Conservation (phyloP, 2,113 vertebrate species). For the Halichoerus grypus region DNA sequence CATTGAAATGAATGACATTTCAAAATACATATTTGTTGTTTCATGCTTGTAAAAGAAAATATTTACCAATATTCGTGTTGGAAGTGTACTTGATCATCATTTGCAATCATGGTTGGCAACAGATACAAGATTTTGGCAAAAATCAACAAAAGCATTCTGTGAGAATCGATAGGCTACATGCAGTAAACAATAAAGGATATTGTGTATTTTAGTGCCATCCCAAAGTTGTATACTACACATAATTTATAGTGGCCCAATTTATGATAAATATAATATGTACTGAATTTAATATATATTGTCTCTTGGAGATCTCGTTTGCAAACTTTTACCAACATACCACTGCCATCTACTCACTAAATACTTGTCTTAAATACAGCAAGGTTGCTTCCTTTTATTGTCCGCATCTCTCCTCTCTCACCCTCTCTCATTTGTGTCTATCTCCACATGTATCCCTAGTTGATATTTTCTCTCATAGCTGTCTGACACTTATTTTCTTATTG, state of each 20-base stretch:
- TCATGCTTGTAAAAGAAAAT: neutral
- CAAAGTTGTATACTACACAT: neutral
- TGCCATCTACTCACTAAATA: neutral
- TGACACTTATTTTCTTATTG: neutral
- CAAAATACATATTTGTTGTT: neutral
- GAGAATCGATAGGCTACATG: neutral
- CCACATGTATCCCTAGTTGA: neutral
- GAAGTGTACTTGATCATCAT: neutral
- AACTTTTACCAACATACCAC: neutral
- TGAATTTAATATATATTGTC: neutral
- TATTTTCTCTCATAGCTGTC: neutral
- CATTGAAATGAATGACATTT: neutral
- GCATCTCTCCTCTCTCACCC: neutral
- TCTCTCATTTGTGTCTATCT: neutral
- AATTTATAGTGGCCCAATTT: neutral
- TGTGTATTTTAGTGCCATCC: neutral
- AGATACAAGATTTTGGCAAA: neutral
- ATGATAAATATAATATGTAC: neutral
- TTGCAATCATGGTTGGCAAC: neutral
- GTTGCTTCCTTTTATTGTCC: neutral
- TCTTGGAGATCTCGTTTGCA: neutral
- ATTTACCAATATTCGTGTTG: neutral
- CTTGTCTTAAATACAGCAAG: neutral
- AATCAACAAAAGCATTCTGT: neutral
- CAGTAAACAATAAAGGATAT: neutral